These are phyloP conservation scores for Rhinella marina DNA, from an alignment of 2,797 vertebrate genomes.

Conservation along the genomic window DNA sequence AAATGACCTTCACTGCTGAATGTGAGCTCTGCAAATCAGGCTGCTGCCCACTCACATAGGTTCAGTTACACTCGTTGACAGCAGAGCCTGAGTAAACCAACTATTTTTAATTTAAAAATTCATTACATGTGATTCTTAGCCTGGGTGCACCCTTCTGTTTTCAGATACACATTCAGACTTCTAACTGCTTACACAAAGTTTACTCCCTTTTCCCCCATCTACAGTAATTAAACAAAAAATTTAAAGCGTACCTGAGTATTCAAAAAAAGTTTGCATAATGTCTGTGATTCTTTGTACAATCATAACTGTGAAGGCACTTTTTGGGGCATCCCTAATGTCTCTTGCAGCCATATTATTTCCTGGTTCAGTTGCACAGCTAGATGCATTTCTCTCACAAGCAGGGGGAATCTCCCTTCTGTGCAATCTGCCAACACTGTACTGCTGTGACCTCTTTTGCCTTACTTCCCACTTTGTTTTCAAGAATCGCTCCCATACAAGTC, in stretches of 20 bases:
- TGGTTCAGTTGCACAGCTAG: too few relatives aligned
- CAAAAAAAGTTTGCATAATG: too few relatives aligned
- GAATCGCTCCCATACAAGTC: too few relatives aligned
- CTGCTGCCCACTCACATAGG: slow-evolving; percentile 1
- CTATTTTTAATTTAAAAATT: not conserved
- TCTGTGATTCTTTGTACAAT: too few relatives aligned
- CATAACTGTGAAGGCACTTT: too few relatives aligned
- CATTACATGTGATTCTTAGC: not conserved
- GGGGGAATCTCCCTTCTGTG: too few relatives aligned
- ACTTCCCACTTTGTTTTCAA: too few relatives aligned
- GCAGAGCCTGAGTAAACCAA: not conserved
- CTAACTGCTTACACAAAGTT: not conserved
- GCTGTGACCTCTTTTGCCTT: too few relatives aligned
- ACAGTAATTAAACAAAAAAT: not conserved
- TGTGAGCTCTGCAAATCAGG: not conserved
- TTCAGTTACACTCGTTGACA: not conserved
- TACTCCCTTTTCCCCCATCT: not conserved
- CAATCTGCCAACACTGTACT: too few relatives aligned
- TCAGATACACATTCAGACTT: not conserved
- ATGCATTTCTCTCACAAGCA: too few relatives aligned
- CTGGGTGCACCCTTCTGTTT: not conserved
- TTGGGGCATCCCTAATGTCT: too few relatives aligned
- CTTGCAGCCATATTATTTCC: too few relatives aligned
- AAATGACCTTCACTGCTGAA: not conserved
- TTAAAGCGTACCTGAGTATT: not conserved